Evolutionary conservation across 2,797 vertebrate species (phyloP).

Genomic region (Alectoris magna): DNA sequence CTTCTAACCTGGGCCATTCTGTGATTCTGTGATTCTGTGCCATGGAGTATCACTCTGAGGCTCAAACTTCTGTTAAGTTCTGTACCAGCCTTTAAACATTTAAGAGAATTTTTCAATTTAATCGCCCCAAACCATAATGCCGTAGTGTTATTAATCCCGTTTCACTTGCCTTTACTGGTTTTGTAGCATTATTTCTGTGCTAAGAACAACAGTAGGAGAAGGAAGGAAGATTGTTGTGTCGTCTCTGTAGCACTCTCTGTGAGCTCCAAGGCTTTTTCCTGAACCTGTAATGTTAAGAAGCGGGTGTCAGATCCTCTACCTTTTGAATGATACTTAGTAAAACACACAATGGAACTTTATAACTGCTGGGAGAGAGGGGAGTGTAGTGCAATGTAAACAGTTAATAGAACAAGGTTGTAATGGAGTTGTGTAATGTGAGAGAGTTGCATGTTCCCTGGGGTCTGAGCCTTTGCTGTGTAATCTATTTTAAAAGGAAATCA

Average conservation of each 20-base stretch:
- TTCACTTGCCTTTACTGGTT: not conserved
- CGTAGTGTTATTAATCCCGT: not conserved
- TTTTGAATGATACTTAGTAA: not conserved
- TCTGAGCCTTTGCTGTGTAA: not conserved
- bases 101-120: not conserved
- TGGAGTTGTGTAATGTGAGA: not conserved
- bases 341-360: not conserved
- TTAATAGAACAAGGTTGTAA: not conserved
- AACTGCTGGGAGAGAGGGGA: not conserved
- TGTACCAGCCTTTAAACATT: not conserved
- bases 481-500: not conserved
- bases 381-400: no score
- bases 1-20: not conserved
- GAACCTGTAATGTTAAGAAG: not conserved
- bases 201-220: not conserved
- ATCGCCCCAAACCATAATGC: not conserved
- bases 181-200: not conserved
- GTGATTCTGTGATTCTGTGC: not conserved
- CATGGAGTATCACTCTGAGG: not conserved
- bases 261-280: not conserved
- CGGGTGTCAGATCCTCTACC: not conserved
- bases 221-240: not conserved
- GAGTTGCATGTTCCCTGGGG: rapidly evolving
- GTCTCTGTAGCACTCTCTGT: not conserved
- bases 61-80: not conserved